Conservation (phyloP, 2,113 vertebrate genomes). For the Epinephelus moara region DNA sequence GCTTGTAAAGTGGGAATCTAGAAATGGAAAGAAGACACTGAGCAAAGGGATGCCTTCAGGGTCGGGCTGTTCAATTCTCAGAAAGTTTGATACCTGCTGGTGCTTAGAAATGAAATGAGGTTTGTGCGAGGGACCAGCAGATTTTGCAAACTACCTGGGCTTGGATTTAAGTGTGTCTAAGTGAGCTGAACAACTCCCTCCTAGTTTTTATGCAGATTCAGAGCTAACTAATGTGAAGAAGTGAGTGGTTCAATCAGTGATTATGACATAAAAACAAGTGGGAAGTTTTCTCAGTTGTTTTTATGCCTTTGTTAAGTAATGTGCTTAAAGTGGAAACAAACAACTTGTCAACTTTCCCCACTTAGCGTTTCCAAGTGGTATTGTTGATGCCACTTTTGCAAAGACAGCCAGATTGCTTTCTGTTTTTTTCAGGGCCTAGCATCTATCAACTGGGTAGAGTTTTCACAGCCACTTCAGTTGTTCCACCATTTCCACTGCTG, state of each 20-base stretch:
- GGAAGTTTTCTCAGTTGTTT: neutral
- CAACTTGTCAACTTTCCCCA: too few species aligned
- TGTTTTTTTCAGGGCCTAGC: too few species aligned
- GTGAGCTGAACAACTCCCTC: neutral
- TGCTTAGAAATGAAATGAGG: constrained; percentile 65
- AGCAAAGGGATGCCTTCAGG: constrained; percentile 83
- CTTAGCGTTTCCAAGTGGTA: too few species aligned
- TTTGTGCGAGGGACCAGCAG: constrained; percentile 42
- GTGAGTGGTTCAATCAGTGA: neutral
- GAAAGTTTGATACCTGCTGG: constrained; percentile 77
- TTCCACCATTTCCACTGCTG: too few species aligned
- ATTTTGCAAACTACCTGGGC: constrained; percentile 41
- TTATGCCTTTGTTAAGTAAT: neutral
- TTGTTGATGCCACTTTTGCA: too few species aligned
- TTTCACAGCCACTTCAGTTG: too few species aligned
- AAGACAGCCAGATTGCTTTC: too few species aligned
- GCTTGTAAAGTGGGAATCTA: constrained; percentile 85
- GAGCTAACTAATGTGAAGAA: neutral
- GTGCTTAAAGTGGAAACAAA: neutral
- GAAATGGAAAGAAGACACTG: constrained; percentile 84
- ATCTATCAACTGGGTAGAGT: too few species aligned
- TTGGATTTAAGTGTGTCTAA: constrained; percentile 24
- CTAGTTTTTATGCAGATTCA: neutral
- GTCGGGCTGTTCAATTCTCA: constrained; percentile 74
- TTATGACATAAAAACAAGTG: constrained; percentile 5